Evolutionary conservation across 2,113 vertebrate species (phyloP).

Genomic region (Perca flavescens): DNA sequence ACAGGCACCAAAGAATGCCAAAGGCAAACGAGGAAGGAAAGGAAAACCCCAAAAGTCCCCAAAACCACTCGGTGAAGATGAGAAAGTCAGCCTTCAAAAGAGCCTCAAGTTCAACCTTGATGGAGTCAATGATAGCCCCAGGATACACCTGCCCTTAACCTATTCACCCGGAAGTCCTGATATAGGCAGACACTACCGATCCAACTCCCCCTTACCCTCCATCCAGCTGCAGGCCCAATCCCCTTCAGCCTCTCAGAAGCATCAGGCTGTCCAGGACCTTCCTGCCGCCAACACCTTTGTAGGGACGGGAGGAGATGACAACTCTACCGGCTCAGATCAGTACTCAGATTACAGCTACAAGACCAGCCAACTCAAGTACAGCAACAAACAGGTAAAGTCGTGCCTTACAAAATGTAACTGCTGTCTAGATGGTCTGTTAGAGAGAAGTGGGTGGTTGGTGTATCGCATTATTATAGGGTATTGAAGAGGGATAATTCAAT

Average conservation of each 20-base stretch:
- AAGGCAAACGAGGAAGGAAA: constrained; percentile 94
- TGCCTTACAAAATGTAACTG: constrained; percentile 68
- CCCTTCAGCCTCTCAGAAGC: constrained; percentile 97
- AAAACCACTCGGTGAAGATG: constrained; percentile 90
- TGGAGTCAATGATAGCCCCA: constrained; percentile 94
- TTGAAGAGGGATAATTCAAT: neutral
- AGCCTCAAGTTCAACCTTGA: constrained; percentile 97
- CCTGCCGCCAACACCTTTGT: constrained; percentile 98
- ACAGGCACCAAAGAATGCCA: constrained; percentile 91
- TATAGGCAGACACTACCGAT: constrained; percentile 97
- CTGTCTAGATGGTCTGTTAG: constrained; percentile 49
- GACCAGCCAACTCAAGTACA: constrained; percentile 96
- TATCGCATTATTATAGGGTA: constrained; percentile 15
- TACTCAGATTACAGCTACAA: constrained; percentile 99
- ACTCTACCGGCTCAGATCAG: constrained; percentile 97
- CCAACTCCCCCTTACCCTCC: constrained; percentile 97
- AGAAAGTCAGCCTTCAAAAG: constrained; percentile 95
- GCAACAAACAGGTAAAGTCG: constrained; percentile 96
- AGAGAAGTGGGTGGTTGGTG: constrained; percentile 13
- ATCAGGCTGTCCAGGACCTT: constrained; percentile 98
- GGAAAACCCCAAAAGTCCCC: constrained; percentile 93
- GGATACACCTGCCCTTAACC: constrained; percentile 97
- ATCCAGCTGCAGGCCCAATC: constrained; percentile 99
- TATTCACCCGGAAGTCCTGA: constrained; percentile 97
- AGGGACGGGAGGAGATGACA: constrained; percentile 97